phyloP scores from a whole-genome alignment of 2,888 invertebrate genomes.

The Lissonota sp. region DNA sequence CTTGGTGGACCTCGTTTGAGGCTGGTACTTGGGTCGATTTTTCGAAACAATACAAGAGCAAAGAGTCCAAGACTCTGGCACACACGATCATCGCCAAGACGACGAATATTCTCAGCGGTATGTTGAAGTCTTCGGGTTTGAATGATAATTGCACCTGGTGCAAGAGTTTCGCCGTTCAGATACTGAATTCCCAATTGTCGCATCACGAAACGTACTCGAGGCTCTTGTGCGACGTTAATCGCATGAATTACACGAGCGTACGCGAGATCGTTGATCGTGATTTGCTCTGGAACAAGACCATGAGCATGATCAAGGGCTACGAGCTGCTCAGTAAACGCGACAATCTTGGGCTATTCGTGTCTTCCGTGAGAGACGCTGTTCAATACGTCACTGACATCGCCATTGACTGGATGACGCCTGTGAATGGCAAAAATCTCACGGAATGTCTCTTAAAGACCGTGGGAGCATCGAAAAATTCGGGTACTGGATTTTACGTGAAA shows the following conservation, averaged over 20 bases:
- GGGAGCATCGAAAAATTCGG: constrained; percentile 70
- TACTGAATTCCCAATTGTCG: constrained; percentile 85
- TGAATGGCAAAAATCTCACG: constrained; percentile 65
- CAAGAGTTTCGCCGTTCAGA: constrained; percentile 85
- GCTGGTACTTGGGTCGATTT: constrained; percentile 76
- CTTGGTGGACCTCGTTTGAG: constrained; percentile 78
- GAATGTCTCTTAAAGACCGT: constrained; percentile 73
- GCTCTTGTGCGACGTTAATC: constrained; percentile 84
- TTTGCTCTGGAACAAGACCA: constrained; percentile 87
- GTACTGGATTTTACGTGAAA: constrained; percentile 75
- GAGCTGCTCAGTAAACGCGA: constrained; percentile 70
- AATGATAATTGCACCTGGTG: constrained; percentile 84
- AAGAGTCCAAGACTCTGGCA: constrained; percentile 71
- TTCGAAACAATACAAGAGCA: constrained; percentile 70
- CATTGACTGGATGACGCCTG: constrained; percentile 73
- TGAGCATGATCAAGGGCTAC: constrained; percentile 82
- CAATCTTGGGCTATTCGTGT: constrained; percentile 68
- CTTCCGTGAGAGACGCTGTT: constrained; percentile 69
- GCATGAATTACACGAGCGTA: constrained; percentile 83
- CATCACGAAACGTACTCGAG: constrained; percentile 85
- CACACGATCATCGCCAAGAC: constrained; percentile 71
- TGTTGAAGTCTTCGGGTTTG: constrained; percentile 57
- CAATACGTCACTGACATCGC: constrained; percentile 75
- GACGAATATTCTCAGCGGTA: constrained; percentile 62
- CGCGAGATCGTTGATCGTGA: constrained; percentile 83